Evolutionary conservation across 2,113 vertebrate genomes (phyloP).

Genomic region (Anser brachyrhynchus): DNA sequence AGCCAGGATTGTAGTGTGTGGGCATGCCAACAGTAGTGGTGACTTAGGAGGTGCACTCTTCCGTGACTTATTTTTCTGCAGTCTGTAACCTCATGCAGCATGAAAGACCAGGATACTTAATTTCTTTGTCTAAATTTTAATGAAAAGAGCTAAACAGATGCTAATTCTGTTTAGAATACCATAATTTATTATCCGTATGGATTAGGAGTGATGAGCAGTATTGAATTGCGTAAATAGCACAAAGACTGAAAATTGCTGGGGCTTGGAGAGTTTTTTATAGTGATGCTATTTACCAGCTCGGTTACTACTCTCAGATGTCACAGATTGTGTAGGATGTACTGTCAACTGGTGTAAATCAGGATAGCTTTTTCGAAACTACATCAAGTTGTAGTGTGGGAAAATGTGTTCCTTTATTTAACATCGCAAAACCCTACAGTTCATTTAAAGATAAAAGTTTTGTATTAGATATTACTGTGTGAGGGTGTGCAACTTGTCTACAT

Average conservation of each 20-base stretch:
- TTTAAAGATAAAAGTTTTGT: neutral
- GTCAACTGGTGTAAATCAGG: conserved; percentile 24
- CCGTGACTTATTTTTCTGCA: neutral
- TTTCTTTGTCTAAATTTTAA: neutral
- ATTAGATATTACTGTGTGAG: neutral
- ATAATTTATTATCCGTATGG: neutral
- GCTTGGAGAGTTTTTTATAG: neutral
- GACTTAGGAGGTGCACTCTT: neutral
- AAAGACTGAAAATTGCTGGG: neutral
- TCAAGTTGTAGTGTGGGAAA: conserved; percentile 14
- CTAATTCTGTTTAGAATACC: neutral
- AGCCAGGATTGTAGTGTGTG: neutral
- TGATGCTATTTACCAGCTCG: conserved; percentile 21
- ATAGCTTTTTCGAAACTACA: conserved; percentile 2
- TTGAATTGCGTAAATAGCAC: neutral
- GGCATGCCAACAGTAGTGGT: neutral
- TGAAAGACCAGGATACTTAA: neutral
- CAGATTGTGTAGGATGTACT: neutral
- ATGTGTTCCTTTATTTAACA: conserved; percentile 27
- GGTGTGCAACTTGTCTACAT: neutral
- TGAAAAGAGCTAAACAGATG: neutral
- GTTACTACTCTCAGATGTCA: conserved; percentile 31
- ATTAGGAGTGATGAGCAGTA: neutral
- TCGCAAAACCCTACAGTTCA: conserved; percentile 14
- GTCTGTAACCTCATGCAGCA: neutral